These are phyloP conservation scores for Eubasilissa regina DNA, from an alignment of 1,140 invertebrate genomes.

Conservation along the genomic window DNA sequence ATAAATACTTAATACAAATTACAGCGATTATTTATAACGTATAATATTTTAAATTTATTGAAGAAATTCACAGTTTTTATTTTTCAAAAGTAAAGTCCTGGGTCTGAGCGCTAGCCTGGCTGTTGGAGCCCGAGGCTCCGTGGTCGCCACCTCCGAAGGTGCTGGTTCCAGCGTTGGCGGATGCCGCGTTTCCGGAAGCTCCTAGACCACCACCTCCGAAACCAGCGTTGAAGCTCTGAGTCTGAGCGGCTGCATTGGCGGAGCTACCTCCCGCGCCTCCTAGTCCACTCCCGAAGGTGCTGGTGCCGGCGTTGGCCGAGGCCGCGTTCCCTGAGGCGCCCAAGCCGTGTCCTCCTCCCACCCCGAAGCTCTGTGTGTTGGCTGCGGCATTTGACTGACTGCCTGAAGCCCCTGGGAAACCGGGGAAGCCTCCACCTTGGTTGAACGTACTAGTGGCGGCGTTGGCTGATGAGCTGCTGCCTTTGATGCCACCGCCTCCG, in stretches of 20 bases:
- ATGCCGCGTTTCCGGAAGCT: constrained; percentile 38
- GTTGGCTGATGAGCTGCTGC: constrained; percentile 46
- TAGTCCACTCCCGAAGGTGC: constrained; percentile 15
- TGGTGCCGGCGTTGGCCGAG: constrained; percentile 41
- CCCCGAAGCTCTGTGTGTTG: constrained; percentile 46
- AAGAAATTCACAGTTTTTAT: not conserved
- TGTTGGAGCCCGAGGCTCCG: constrained; percentile 16
- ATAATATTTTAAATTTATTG: not conserved
- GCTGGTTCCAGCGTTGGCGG: constrained; percentile 35
- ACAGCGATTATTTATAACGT: constrained; percentile 49
- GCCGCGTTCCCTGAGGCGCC: constrained; percentile 35
- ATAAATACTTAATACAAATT: constrained; percentile 56
- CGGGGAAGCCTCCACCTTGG: constrained; percentile 44
- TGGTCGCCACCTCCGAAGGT: constrained; percentile 17
- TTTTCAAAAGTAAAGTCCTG: constrained; percentile 42
- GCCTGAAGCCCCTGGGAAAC: constrained; percentile 22
- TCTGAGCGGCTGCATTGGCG: constrained; percentile 45
- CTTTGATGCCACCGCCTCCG: constrained; percentile 40
- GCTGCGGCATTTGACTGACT: constrained; percentile 40
- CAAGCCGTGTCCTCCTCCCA: constrained; percentile 12
- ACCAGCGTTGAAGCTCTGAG: constrained; percentile 44
- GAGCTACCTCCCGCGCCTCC: constrained; percentile 13
- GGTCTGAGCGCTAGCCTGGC: constrained; percentile 46
- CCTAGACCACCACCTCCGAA: constrained; percentile 37
- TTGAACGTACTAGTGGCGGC: constrained; percentile 45